Conservation (phyloP, 2,797 vertebrate species). For the Anguilla obscura region DNA sequence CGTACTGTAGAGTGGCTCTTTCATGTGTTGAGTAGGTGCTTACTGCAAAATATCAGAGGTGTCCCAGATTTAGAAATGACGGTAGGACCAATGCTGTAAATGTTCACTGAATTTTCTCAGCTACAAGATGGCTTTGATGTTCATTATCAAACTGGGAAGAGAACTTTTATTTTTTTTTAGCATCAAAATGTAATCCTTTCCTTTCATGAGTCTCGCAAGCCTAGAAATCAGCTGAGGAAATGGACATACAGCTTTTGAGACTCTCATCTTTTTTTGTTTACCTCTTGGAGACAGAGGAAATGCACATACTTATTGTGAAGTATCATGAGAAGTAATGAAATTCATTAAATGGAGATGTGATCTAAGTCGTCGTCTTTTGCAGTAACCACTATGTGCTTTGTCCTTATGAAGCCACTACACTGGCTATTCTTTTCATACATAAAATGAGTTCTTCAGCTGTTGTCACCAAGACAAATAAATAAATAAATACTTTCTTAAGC, state of each 20-base stretch:
- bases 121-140: constrained; percentile 7
- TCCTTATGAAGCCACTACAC: background rate
- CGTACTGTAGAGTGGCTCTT: background rate
- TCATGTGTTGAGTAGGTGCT: constrained; percentile 9
- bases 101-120: background rate
- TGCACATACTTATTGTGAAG: background rate
- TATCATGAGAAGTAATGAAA: background rate
- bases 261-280: background rate
- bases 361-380: background rate
- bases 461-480: too few species aligned
- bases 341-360: background rate
- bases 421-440: background rate
- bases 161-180: background rate
- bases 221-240: background rate
- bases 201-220: background rate
- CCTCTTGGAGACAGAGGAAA: background rate
- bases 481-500: too few species aligned
- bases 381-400: background rate
- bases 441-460: too few species aligned
- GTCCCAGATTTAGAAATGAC: constrained; percentile 8
- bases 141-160: constrained; percentile 4
- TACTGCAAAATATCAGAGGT: background rate
- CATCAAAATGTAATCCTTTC: background rate
- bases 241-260: background rate
- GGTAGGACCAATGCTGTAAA: background rate